phyloP scores from a whole-genome alignment of 2,888 invertebrate species.

The Tinea semifulvella region DNA sequence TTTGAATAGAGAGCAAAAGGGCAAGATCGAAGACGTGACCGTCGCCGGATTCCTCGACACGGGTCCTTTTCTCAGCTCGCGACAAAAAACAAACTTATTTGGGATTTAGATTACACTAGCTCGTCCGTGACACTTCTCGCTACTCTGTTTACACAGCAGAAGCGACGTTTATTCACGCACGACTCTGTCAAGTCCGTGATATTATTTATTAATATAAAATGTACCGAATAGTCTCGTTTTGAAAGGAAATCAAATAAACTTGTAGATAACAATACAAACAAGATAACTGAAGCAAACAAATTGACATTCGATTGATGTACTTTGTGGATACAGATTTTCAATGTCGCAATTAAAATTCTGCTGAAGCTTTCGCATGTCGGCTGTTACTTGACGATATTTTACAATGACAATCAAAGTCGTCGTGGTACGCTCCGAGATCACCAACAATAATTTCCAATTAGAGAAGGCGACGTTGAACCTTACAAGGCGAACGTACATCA shows the following conservation, averaged over 20 bases:
- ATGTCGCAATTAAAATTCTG: slow-evolving; percentile 29
- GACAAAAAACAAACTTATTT: slow-evolving; percentile 61
- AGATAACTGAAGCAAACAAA: background rate
- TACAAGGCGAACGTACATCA: slow-evolving; percentile 15
- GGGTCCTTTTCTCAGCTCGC: slow-evolving; percentile 24
- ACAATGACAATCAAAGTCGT: slow-evolving; percentile 32
- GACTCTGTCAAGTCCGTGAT: slow-evolving; percentile 28
- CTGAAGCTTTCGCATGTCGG: slow-evolving; percentile 24
- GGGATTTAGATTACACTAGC: slow-evolving; percentile 45
- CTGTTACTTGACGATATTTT: slow-evolving; percentile 31
- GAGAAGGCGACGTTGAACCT: slow-evolving; percentile 24
- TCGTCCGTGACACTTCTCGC: slow-evolving; percentile 43
- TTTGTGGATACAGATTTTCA: slow-evolving; percentile 20
- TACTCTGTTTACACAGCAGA: slow-evolving; percentile 48
- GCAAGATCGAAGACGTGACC: slow-evolving; percentile 38
- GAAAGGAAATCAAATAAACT: too few species aligned
- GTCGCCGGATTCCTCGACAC: slow-evolving; percentile 30
- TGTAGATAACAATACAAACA: too few species aligned
- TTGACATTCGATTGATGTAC: slow-evolving; percentile 10
- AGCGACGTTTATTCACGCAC: slow-evolving; percentile 54
- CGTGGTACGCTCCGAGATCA: slow-evolving; percentile 14
- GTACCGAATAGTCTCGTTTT: background rate
- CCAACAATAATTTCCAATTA: slow-evolving; percentile 56
- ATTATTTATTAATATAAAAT: slow-evolving; percentile 13
- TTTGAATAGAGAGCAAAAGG: slow-evolving; percentile 14